Evolutionary conservation across 2,113 vertebrate genomes (phyloP), one percentile per base, ranked within the genome.

Genomic region (Hemibagrus wyckioides): DNA sequence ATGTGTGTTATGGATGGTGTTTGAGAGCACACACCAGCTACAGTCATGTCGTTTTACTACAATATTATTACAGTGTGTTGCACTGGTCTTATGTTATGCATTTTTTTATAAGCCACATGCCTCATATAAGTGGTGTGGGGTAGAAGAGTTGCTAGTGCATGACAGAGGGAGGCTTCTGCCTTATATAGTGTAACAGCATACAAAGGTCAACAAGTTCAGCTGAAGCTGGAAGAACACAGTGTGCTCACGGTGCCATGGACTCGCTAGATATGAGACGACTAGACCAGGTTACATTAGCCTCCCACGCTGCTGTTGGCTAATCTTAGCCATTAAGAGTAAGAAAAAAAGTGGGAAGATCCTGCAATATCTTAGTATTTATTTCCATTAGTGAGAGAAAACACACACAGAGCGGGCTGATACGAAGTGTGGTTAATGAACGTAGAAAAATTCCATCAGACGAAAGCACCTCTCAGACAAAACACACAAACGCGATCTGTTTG

Each of bases 401-500:
- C 3, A 15, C n/a, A 13, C 44, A 44, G 1, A 28, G 23, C 79
- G 65, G 57, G 3, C 54, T 33, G 36, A 76, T 6, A 44, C 23
- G 14, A 15, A 30, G 36, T 30, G 67, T 25, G 17, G 33, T 23
- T 69, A 69, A 83, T 50, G 39, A 85, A 23, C 2, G 33, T 63
- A 36, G 63, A 63, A 50, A 71, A 23, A 76, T 44, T 76, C 39
- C 36, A 19, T 44, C 36, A 77, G 84, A 76, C 33, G 61, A 21
- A 63, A 59, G 11, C 65, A 77, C 48, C n/a, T 52, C 48, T 30
- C 15, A 6, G 23, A 83, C 17, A 23, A 86, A 11, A 79, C 41
- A 79, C 39, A 17, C 73, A 69, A 80, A 81, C 69, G 67, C 6
- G 54, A 52, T 90, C 69, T 88, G 30, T 77, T 30, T 30, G 15